These are phyloP conservation scores for Adineta ricciae DNA, from an alignment of 2,888 invertebrate species.

Conservation along the genomic window DNA sequence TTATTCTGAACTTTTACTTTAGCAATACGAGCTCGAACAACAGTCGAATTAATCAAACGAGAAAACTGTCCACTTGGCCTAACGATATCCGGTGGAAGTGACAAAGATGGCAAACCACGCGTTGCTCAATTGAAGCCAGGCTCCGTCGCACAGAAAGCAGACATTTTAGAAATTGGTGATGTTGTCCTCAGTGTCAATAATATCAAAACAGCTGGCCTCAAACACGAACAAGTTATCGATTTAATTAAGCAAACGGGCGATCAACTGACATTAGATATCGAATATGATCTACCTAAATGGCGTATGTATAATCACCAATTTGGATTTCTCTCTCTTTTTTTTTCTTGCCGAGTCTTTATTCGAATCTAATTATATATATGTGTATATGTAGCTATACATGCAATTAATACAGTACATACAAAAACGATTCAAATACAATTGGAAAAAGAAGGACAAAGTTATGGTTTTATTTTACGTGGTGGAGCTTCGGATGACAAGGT, in stretches of 20 bases:
- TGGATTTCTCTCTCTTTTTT: neutral
- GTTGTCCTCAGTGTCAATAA: conserved; percentile 25
- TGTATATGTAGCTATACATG: conserved; percentile 32
- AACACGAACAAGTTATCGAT: conserved; percentile 32
- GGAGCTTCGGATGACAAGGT: conserved; percentile 60
- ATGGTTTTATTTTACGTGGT: conserved; percentile 76
- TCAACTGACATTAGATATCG: conserved; percentile 29
- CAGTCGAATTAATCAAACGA: neutral
- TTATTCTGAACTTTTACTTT: neutral
- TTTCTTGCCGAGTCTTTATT: neutral
- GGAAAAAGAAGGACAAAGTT: conserved; percentile 63
- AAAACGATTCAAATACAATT: conserved; percentile 34
- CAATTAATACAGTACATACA: conserved; percentile 30
- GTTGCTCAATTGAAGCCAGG: conserved; percentile 31
- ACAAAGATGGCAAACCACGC: conserved; percentile 31
- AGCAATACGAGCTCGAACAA: neutral
- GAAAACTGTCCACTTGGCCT: conserved; percentile 10
- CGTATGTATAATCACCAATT: conserved; percentile 12
- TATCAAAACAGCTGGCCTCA: conserved; percentile 30
- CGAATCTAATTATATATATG: neutral
- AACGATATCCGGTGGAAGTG: conserved; percentile 25
- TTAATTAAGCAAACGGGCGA: conserved; percentile 33
- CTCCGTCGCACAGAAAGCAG: conserved; percentile 28
- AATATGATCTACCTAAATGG: conserved; percentile 34
- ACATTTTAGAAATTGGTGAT: conserved; percentile 32